Percentiles rank a stretch among this genome's conserved stretches.
phyloP scores from a whole-genome alignment of 2,113 vertebrate species.

The Falcunculus frontatus region DNA sequence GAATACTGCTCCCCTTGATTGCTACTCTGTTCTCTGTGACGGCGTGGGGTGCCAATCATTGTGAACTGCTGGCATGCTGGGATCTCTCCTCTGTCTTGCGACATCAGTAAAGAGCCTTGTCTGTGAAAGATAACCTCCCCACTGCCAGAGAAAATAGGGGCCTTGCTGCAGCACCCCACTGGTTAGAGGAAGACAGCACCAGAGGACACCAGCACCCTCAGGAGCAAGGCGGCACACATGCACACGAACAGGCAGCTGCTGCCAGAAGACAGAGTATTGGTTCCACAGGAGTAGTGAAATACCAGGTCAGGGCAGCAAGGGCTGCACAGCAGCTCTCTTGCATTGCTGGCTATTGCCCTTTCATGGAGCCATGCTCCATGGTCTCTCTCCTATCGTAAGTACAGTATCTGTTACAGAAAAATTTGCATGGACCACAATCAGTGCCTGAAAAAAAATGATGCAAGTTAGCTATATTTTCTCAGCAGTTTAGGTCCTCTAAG shows the following conservation, averaged over 20 bases:
- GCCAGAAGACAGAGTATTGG: neutral
- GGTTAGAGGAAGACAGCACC: neutral
- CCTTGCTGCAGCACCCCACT: neutral
- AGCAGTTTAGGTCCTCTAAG: neutral
- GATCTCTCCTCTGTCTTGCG: neutral
- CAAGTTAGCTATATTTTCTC: neutral
- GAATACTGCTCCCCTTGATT: neutral
- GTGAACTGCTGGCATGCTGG: neutral
- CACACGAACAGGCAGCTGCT: neutral
- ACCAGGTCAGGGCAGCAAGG: neutral
- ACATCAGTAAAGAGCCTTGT: neutral
- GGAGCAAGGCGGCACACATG: neutral
- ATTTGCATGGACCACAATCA: neutral
- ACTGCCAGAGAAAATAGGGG: neutral
- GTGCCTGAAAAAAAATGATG: neutral
- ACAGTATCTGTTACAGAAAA: neutral
- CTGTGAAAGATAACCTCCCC: neutral
- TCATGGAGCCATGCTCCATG: neutral
- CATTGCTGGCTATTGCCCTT: neutral
- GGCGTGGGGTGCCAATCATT: too few relatives aligned
- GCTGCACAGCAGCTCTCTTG: neutral
- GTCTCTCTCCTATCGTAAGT: rapidly evolving
- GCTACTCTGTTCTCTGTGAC: neutral
- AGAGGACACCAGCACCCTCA: neutral
- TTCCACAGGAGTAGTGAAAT: neutral